A percentile compares a stretch with the other conserved stretches of the same genome.
phyloP scores from a whole-genome alignment of 1,140 invertebrate species.

The Bombus pascuorum region DNA sequence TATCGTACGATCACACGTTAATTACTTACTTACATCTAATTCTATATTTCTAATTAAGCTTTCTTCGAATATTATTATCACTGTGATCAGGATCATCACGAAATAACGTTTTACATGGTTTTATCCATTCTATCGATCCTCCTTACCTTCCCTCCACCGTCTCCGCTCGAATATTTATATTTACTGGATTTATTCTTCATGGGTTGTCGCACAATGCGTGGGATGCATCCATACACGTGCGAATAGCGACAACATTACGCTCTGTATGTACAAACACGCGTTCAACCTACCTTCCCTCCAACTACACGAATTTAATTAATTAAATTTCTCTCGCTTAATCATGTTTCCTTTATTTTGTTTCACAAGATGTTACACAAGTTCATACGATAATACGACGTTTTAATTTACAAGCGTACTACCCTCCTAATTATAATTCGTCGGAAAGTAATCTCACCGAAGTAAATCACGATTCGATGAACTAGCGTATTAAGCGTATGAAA shows the following conservation, averaged over 20 bases:
- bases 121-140: not conserved
- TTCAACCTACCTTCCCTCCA: too few species aligned
- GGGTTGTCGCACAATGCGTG: not conserved
- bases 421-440: not conserved
- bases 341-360: too few species aligned
- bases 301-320: slow-evolving; percentile 32
- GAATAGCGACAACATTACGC: not conserved
- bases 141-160: not conserved
- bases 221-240: not conserved
- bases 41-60: not conserved
- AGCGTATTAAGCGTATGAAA: not conserved
- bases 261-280: not conserved
- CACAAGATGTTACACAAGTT: too few species aligned
- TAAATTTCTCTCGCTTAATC: not conserved
- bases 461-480: not conserved
- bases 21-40: too few species aligned
- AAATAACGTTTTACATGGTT: not conserved
- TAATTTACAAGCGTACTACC: not conserved
- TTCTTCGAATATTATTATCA: not conserved
- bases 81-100: not conserved
- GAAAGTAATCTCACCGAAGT: not conserved
- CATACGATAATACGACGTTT: too few species aligned
- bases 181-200: slow-evolving; percentile 8
- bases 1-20: not conserved
- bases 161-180: not conserved